Conservation (phyloP, 2,888 invertebrate species). For the Lasioglossum marginatum region DNA sequence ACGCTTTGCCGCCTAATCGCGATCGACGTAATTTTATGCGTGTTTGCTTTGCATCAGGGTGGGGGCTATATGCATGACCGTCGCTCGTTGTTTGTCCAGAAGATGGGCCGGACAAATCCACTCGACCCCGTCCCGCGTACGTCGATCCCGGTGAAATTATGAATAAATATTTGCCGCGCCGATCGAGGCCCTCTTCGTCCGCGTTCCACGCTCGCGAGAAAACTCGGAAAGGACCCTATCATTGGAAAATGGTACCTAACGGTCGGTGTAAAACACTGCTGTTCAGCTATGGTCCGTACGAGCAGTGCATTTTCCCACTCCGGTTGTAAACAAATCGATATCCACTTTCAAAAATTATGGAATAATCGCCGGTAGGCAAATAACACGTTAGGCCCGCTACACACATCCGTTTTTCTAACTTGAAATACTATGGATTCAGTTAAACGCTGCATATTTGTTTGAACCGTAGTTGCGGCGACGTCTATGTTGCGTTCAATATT, state of each 20-base stretch:
- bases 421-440: too few species aligned
- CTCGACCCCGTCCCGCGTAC: slow-evolving; percentile 61
- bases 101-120: slow-evolving; percentile 72
- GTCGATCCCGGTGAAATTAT: slow-evolving; percentile 67
- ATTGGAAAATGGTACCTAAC: background rate
- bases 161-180: slow-evolving; percentile 73
- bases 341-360: too few species aligned
- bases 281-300: too few species aligned
- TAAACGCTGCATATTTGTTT: too few species aligned
- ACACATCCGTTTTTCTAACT: too few species aligned
- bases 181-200: background rate
- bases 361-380: too few species aligned
- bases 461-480: too few species aligned
- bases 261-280: too few species aligned
- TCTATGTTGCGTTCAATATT: too few species aligned
- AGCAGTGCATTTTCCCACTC: too few species aligned
- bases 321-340: too few species aligned
- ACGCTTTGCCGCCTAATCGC: background rate
- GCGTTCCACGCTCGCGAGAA: background rate
- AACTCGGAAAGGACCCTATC: background rate
- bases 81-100: slow-evolving; percentile 74
- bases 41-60: slow-evolving; percentile 76
- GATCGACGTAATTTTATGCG: slow-evolving; percentile 74
- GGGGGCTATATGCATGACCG: background rate
- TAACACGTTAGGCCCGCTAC: too few species aligned